A percentile compares a stretch with the other conserved stretches of the same genome.
Evolutionary conservation across 2,888 invertebrate genomes (phyloP).

Genomic region (Brachylomia viminalis): DNA sequence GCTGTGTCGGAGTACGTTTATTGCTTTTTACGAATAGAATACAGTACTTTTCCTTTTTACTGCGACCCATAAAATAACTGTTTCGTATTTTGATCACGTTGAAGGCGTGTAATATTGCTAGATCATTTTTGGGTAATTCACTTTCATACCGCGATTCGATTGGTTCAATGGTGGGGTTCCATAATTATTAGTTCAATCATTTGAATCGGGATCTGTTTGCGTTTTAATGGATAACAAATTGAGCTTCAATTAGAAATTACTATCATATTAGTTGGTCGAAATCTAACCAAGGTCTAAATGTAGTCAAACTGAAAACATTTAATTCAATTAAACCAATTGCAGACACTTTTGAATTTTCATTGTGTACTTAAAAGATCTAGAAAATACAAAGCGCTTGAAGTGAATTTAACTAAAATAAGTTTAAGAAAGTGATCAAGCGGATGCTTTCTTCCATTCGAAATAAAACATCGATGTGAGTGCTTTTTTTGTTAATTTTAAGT

Average conservation of each 20-base stretch:
- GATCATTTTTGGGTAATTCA: constrained; percentile 39
- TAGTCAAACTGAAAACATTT: no score
- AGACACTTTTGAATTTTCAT: no score
- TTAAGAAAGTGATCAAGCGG: not conserved
- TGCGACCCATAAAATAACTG: not conserved
- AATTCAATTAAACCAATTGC: no score
- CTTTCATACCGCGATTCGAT: constrained; percentile 22
- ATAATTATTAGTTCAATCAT: constrained; percentile 21
- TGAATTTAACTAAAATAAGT: not conserved
- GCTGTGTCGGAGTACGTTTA: no score
- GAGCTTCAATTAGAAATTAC: constrained; percentile 10
- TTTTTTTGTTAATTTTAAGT: not conserved
- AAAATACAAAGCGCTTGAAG: not conserved
- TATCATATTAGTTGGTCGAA: constrained; percentile 4
- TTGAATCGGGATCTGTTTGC: constrained; percentile 22
- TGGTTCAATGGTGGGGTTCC: constrained; percentile 20
- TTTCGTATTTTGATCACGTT: constrained; percentile 45
- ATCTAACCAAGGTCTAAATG: not conserved
- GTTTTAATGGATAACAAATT: constrained; percentile 31
- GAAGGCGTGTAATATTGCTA: constrained; percentile 15
- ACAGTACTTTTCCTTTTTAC: not conserved
- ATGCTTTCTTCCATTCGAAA: not conserved
- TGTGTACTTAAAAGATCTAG: no score
- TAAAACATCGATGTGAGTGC: not conserved
- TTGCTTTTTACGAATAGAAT: no score